Conservation (phyloP, 1,140 invertebrate species). For the Sycophaga agraensis region DNA sequence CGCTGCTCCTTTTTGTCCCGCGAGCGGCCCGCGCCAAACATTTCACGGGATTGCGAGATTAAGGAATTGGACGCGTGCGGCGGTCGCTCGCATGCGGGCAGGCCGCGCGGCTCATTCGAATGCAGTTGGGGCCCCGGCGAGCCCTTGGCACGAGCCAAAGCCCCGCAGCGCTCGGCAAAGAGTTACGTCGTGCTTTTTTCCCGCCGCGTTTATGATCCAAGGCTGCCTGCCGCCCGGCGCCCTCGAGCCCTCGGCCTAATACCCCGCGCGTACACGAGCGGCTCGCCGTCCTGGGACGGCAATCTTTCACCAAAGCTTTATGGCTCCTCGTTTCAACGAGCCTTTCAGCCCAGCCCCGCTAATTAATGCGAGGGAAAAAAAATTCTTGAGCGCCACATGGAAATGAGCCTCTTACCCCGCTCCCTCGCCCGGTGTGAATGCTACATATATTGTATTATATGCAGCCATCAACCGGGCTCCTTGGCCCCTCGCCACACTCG, state of each 20-base stretch:
- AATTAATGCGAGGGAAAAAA: constrained; percentile 8
- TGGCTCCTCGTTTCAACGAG: too few relatives aligned
- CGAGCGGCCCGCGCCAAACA: background rate
- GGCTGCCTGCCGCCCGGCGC: background rate
- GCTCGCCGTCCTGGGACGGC: background rate
- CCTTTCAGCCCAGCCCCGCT: too few relatives aligned
- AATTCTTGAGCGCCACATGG: background rate
- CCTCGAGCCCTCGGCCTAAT: background rate
- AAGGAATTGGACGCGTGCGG: constrained; percentile 17
- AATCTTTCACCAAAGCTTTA: constrained; percentile 4
- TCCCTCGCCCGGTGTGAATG: too few relatives aligned
- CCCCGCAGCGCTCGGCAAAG: too few relatives aligned
- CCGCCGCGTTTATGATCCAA: background rate
- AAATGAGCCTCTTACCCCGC: background rate
- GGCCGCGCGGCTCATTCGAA: too few relatives aligned
- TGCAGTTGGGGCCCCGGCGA: too few relatives aligned
- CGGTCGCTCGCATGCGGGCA: too few relatives aligned
- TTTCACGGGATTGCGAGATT: constrained; percentile 26
- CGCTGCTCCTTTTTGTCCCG: background rate
- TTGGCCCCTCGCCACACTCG: too few relatives aligned
- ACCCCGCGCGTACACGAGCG: background rate
- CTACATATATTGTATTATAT: too few relatives aligned
- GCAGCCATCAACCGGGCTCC: too few relatives aligned
- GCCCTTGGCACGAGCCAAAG: too few relatives aligned
- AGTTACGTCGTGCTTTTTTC: background rate